Evolutionary conservation across 2,888 invertebrate genomes (phyloP), one percentile per base, ranked within the genome.

Genomic region (Euplexia lucipara): DNA sequence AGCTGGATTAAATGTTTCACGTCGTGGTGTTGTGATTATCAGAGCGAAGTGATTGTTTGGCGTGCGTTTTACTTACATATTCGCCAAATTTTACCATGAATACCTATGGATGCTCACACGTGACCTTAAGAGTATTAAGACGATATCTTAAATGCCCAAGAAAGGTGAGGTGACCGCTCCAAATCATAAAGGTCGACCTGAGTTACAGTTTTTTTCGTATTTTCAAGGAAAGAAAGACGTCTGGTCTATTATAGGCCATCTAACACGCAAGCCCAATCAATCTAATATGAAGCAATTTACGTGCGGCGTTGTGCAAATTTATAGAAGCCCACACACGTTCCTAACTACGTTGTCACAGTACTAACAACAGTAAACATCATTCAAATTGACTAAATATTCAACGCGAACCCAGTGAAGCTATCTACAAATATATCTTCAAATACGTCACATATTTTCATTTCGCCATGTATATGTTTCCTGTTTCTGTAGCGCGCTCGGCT

Each of bases 361-460:
- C 8, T 12, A 42, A 32, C 22, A 9, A n/a, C 34, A 16, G 18
- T 8, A 41, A 16, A 54, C 14, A 49, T 7, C 0, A 16, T 39
- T 32, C 10, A 26, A 44, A 42, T 57, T 42, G 16, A 26, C 26
- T 26, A 18, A 54, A 60, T 41, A 47, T 53, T 48, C 26, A 22
- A 53, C 14, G 30, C 16, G 18, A 51, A 45, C 18, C n/a, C 49
- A 34, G 18, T 37, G 16, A 39, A 39, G 57, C 5, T 39, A 39
- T 45, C 5, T 39, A 34, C 39, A 47, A 47, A 8, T 22, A 45
- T 18, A 35, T 59, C 44, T 64, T 32, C 32, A 61, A 67, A 79
- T 42, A 56, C 45, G 67, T 59, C 59, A 18, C 45, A 66, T 70
- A 79, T 78, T 79, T 78, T 68, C 60, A 70, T 71, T 79, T 65